Base-by-base conservation (phyloP, 2,113 vertebrate genomes). In the Lepisosteus osseus region DNA sequence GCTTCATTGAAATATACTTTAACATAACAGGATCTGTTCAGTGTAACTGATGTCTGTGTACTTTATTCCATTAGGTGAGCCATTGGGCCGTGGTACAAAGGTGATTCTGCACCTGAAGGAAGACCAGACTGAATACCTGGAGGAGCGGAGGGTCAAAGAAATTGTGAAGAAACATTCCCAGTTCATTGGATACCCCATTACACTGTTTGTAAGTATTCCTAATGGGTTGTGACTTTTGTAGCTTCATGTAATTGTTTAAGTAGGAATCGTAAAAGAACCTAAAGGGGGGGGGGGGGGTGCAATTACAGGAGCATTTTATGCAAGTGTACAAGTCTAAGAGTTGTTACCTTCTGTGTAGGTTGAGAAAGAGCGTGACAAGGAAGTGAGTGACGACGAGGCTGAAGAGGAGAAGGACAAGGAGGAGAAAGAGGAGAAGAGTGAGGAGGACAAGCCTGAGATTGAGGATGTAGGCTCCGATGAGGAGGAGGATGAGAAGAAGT, bases 81-180 rank as follows among this genome's bases (percentile, higher is more conserved):
- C 91, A 3, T 75, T 94, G 77, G 92, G 91, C 3, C 90, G 91
- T 41, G 93, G 93, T 13, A 94, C 93, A 29, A 94, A 94, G 75
- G 92, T 94, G 5, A 92, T 94, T 12, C 29, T 94, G 72, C 92
- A 93, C 72, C 84, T 94, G 43, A 94, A 94, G 7, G 93, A 94
- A 57, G 93, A 94, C 73, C 93, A 94, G 2, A 91, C 88, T 0
- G 93, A 94, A 0, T 94, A 94, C 51, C 12, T 94, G 45, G 93
- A 94, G 47, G 93, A 94, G n/a, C 76, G 88, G 0, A 72, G 93
- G 0, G 82, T 94, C 57, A 94, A 94, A 74, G 93, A 94, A 69
- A 92, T 93, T 0, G 91, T 94, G 59, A 94, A 94, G 79, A 94
- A 94, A n/a, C 93, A 94, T 42, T 94, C 93, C 0, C 93, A 94